Conservation (phyloP, 1,140 invertebrate species). For the Aphis gossypii region DNA sequence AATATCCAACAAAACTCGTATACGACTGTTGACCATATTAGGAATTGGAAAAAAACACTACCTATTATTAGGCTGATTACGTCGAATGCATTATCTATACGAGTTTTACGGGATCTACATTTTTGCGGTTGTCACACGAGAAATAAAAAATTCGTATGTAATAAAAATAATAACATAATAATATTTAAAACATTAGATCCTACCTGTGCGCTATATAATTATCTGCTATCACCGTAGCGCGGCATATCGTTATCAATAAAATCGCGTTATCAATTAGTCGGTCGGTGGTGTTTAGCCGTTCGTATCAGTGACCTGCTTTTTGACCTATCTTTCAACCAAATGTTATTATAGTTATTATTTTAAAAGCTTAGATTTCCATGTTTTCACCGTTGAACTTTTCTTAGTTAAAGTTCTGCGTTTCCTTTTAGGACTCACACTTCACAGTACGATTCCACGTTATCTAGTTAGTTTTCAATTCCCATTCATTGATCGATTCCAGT, state of each 20-base stretch:
- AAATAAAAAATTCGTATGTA: background rate
- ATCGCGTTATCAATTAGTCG: background rate
- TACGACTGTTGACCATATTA: background rate
- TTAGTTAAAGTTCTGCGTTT: background rate
- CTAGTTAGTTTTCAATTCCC: background rate
- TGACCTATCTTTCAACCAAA: constrained; percentile 12
- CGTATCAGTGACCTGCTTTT: constrained; percentile 21
- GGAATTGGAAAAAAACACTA: background rate
- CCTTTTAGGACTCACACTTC: background rate
- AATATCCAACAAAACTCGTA: background rate
- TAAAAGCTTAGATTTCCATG: background rate
- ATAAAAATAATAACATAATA: too few relatives aligned
- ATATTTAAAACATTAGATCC: too few relatives aligned
- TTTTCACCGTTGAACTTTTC: background rate
- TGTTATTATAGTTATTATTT: background rate
- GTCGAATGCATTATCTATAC: background rate
- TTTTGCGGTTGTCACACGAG: background rate
- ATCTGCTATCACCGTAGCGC: background rate
- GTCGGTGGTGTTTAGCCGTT: background rate
- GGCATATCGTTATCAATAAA: background rate
- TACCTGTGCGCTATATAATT: background rate
- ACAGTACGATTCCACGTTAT: background rate
- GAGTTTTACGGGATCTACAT: background rate
- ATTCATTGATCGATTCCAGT: background rate
- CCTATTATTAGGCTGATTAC: background rate